Percentiles rank a stretch among this genome's conserved stretches.
Evolutionary conservation across 1,140 invertebrate species (phyloP).

Genomic region (Hyphantria cunea): DNA sequence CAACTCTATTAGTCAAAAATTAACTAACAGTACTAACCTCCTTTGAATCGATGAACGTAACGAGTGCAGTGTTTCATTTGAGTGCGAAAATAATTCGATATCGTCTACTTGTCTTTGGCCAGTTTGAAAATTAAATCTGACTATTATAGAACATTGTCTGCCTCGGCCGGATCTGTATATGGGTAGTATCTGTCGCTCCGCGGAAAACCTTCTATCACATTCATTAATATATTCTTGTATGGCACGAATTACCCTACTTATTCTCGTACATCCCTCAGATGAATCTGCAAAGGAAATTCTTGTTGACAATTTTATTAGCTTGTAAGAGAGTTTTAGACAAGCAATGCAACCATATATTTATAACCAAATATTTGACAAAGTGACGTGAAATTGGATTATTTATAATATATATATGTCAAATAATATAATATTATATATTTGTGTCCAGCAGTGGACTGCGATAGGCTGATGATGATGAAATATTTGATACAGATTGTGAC

Average conservation of each 20-base stretch:
- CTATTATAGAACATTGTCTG: constrained; percentile 92
- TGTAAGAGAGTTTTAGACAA: too few species aligned
- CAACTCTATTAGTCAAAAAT: too few species aligned
- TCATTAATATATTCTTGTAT: constrained; percentile 97
- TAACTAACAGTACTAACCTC: constrained; percentile 48
- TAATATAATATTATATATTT: too few species aligned
- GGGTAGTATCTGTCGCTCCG: constrained; percentile 94
- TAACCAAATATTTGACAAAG: too few species aligned
- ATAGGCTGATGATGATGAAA: too few species aligned
- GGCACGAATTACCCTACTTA: constrained; percentile 97
- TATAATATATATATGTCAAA: too few species aligned
- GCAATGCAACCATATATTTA: too few species aligned
- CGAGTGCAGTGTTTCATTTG: constrained; percentile 94
- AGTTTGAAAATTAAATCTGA: constrained; percentile 91
- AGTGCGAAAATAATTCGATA: constrained; percentile 95
- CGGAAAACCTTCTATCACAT: constrained; percentile 95
- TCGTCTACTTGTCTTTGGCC: constrained; percentile 95
- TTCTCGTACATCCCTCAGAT: constrained; percentile 82
- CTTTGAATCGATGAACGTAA: constrained; percentile 83
- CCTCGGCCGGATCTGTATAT: constrained; percentile 94
- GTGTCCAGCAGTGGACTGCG: too few species aligned
- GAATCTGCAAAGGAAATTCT: constrained; percentile 54
- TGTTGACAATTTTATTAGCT: not conserved
- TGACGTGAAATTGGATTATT: too few species aligned
- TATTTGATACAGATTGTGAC: too few species aligned